A percentile compares a stretch with the other conserved stretches of the same genome.
phyloP scores from a whole-genome alignment of 2,113 vertebrate species.

The Anguilla japonica region DNA sequence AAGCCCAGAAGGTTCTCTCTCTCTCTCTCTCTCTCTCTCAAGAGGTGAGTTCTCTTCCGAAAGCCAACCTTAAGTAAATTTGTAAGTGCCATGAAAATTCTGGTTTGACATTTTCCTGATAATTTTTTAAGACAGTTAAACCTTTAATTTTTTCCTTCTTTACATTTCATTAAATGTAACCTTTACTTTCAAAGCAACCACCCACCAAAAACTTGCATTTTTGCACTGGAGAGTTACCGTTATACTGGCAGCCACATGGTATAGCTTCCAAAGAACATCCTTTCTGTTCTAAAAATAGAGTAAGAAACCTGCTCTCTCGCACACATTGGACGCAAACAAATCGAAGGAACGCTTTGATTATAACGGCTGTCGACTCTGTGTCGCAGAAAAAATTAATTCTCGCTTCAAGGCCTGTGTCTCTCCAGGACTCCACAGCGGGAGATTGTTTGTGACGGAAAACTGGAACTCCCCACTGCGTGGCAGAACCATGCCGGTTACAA shows the following conservation, averaged over 20 bases:
- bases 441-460: not conserved
- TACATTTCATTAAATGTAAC: not conserved
- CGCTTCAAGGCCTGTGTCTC: not conserved
- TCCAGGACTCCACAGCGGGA: not conserved
- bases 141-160: not conserved
- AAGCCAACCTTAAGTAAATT: not conserved
- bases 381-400: not conserved
- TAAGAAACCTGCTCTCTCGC: not conserved
- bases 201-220: not conserved
- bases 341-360: not conserved
- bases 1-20: not conserved
- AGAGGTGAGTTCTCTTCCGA: not conserved
- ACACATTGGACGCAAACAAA: not conserved
- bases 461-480: not conserved
- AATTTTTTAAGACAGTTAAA: not conserved
- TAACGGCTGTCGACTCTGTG: slow-evolving; percentile 1
- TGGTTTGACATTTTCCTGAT: not conserved
- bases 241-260: not conserved
- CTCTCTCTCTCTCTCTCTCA: not conserved
- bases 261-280: not conserved
- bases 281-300: not conserved
- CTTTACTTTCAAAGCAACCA: not conserved
- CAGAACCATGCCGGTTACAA: not conserved
- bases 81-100: not conserved
- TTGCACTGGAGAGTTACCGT: not conserved